Base-by-base conservation (phyloP, 2,797 vertebrate genomes). In the Cottoperca gobio region DNA sequence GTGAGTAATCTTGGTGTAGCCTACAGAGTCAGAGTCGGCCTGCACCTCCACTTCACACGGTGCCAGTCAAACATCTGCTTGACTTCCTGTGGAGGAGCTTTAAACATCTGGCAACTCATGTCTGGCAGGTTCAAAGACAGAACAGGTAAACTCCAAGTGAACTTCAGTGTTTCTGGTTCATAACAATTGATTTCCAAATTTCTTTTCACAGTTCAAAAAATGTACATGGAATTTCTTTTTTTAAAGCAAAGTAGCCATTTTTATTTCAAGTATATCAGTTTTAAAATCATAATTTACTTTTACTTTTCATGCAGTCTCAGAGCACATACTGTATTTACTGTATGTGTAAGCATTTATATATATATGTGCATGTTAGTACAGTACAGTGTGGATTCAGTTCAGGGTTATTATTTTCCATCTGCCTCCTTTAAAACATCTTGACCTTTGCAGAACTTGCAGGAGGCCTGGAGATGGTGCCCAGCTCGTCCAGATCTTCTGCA, bases 81-180 rank as follows among this genome's bases (percentile, higher is more conserved):
- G 50, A 78, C 75, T 82, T 85, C 83, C 81, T 82, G 75, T 59
- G 49, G 45, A 69, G 48, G 24, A 65, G 69, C 63, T 67, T 83
- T 58, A 68, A 78, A 92, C 87, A 93, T 91, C 89, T 92, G 90
- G 85, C 72, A 70, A 86, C 49, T 63, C 28, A 26, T 78, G 65
- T 78, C 60, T 74, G 48, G 40, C 69, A 78, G 57, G 76, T 88
- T 83, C 69, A 87, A 71, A 82, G 78, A 70, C 33, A 57, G 49
- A 86, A 65, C 86, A 91, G 88, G 90, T 88, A 88, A 72, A 70
- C 33, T 72, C 71, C 45, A 40, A 48, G 28, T 40, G 24, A 65
- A 69, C 35, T 39, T n/a, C 28, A 24, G 16, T 48, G 57, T 69
- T 66, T 79, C 71, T 86, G 48, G 28, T 68, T 62, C 55, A 70